These are phyloP conservation scores for Boloria euphrosyne DNA, from an alignment of 2,888 invertebrate species.

Conservation along the genomic window DNA sequence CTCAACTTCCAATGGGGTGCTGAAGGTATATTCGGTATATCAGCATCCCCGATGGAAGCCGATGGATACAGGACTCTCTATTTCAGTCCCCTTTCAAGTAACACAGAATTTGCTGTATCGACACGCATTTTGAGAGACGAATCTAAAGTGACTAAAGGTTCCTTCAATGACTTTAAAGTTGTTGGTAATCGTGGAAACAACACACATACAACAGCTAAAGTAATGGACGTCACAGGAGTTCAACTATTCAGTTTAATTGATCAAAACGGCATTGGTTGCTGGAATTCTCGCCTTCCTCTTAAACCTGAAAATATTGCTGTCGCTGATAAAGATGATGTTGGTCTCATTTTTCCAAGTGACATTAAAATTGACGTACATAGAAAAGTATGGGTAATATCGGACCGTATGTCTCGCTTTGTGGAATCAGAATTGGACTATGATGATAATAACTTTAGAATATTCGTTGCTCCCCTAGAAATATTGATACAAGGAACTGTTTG, in stretches of 20 bases:
- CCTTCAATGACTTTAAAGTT: conserved; percentile 87
- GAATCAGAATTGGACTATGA: conserved; percentile 86
- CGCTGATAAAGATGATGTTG: conserved; percentile 88
- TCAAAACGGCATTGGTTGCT: conserved; percentile 91
- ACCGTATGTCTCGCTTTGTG: conserved; percentile 91
- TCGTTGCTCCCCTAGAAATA: conserved; percentile 85
- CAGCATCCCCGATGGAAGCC: conserved; percentile 84
- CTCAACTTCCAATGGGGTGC: conserved; percentile 93
- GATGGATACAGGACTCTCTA: conserved; percentile 88
- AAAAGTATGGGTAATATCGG: conserved; percentile 91
- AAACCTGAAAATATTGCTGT: conserved; percentile 85
- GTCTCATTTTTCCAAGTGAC: conserved; percentile 90
- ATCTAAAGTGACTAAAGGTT: conserved; percentile 82
- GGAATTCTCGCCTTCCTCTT: conserved; percentile 87
- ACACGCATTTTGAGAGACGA: conserved; percentile 88
- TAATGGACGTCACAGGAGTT: conserved; percentile 88
- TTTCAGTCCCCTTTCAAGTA: conserved; percentile 90
- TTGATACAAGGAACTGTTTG: conserved; percentile 89
- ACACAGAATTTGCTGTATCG: conserved; percentile 90
- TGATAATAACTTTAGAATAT: conserved; percentile 90
- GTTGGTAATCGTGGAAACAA: conserved; percentile 85
- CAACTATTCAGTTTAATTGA: conserved; percentile 90
- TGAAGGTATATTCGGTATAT: conserved; percentile 91
- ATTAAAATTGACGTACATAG: conserved; percentile 87
- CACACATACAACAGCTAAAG: conserved; percentile 87